These are phyloP conservation scores for Gambusia holbrooki DNA, from an alignment of 2,113 vertebrate species.

Conservation along the genomic window DNA sequence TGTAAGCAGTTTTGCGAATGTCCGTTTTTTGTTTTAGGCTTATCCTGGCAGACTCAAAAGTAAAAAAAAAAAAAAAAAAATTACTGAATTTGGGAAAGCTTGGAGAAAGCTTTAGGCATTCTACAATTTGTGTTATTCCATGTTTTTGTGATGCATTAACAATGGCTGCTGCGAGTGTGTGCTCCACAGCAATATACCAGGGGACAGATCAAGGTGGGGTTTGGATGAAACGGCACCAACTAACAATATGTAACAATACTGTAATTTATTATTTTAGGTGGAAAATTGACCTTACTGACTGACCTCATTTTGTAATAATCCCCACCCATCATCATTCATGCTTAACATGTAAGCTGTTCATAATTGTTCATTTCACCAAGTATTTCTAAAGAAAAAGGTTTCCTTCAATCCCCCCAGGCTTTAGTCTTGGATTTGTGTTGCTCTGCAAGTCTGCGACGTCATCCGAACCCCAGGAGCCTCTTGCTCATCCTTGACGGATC, in stretches of 20 bases:
- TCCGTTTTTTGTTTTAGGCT: constrained; percentile 77
- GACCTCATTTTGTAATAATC: constrained; percentile 40
- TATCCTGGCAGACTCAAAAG: constrained; percentile 94
- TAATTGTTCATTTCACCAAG: constrained; percentile 39
- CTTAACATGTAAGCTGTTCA: constrained; percentile 39
- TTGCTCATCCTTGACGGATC: constrained; percentile 81
- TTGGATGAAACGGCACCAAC: constrained; percentile 84
- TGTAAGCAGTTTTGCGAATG: constrained; percentile 72
- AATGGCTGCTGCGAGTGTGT: constrained; percentile 96
- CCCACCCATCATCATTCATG: constrained; percentile 30
- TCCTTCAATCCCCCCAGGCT: constrained; percentile 54
- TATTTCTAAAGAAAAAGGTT: constrained; percentile 54
- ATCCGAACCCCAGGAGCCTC: constrained; percentile 89
- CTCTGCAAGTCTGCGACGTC: constrained; percentile 74
- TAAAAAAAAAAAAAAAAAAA: constrained; percentile 30
- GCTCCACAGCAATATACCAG: constrained; percentile 93
- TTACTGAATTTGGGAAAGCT: constrained; percentile 89
- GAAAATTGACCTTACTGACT: constrained; percentile 1
- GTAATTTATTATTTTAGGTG: constrained; percentile 24
- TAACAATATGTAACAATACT: constrained; percentile 38
- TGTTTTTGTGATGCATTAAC: constrained; percentile 84
- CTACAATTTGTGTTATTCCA: constrained; percentile 84
- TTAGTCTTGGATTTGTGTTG: constrained; percentile 66
- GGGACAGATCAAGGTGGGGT: constrained; percentile 90
- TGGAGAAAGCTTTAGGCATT: constrained; percentile 89